Conservation (phyloP, 2,888 invertebrate genomes). For the Oscheius sp. region DNA sequence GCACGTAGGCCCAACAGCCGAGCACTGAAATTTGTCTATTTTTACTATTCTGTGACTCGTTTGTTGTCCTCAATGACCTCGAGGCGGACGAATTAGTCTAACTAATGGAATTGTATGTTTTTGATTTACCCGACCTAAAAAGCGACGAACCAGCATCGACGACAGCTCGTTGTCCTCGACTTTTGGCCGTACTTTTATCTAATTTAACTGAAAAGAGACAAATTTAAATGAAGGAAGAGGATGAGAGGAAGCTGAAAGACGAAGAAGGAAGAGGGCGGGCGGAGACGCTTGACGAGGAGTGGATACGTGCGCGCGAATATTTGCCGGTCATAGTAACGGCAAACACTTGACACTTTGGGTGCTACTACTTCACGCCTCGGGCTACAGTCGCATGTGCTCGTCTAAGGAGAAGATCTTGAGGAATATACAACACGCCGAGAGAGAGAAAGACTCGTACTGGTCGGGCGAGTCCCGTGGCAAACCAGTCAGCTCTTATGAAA, state of each 20-base stretch:
- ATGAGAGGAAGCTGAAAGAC: conserved; percentile 8
- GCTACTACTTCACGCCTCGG: conserved; percentile 34
- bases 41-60: neutral
- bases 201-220: neutral
- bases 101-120: neutral
- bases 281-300: conserved; percentile 19
- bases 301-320: conserved; percentile 33
- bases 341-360: conserved; percentile 34
- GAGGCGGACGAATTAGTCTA: neutral
- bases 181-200: no score
- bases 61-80: neutral
- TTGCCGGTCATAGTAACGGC: conserved; percentile 35
- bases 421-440: neutral
- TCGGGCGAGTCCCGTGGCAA: conserved; percentile 12
- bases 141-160: conserved; percentile 11
- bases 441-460: neutral
- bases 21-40: conserved; percentile 12
- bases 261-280: conserved; percentile 12
- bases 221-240: neutral
- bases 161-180: neutral
- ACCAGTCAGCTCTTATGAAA: neutral
- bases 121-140: neutral
- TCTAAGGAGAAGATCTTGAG: neutral
- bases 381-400: conserved; percentile 12
- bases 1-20: conserved; percentile 9